phyloP scores from a whole-genome alignment of 2,113 vertebrate genomes.

The Mohoua ochrocephala region DNA sequence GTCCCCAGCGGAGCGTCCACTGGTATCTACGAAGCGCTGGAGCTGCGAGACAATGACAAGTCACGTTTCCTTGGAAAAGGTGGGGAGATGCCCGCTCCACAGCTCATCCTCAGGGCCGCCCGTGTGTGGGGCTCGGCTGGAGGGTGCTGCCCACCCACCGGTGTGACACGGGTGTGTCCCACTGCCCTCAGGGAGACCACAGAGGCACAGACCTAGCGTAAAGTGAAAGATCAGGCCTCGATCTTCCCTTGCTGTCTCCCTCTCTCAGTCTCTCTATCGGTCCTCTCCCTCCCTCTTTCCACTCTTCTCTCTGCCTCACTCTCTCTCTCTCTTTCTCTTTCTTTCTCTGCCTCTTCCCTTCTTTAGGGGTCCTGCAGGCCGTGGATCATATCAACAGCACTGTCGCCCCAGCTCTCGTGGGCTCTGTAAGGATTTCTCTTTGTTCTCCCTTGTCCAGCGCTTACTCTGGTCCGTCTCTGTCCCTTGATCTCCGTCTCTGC shows the following conservation, averaged over 20 bases:
- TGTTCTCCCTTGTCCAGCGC: not conserved
- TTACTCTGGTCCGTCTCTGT: conserved; percentile 20
- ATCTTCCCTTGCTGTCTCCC: not conserved
- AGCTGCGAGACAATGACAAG: conserved; percentile 89
- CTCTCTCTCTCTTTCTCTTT: not conserved
- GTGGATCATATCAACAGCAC: conserved; percentile 90
- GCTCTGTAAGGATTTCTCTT: conserved; percentile 81
- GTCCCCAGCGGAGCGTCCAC: conserved; percentile 90
- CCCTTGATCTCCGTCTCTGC: not conserved
- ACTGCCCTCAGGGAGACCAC: not conserved
- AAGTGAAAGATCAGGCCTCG: not conserved
- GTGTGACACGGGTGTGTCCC: not conserved
- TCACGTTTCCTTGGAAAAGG: conserved; percentile 91
- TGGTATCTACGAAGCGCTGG: conserved; percentile 89
- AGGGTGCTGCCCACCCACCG: not conserved
- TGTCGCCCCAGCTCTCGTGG: conserved; percentile 83
- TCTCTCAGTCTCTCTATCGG: not conserved
- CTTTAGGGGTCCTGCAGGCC: conserved; percentile 87
- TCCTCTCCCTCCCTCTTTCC: not conserved
- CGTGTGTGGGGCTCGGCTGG: not conserved
- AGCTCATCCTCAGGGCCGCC: rapidly evolving
- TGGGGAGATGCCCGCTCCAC: conserved; percentile 23
- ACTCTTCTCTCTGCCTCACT: conserved; percentile 41
- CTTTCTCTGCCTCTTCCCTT: conserved; percentile 23
- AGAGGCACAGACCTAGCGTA: not conserved